These are phyloP conservation scores for Thera britannica DNA, from an alignment of 2,888 invertebrate genomes.

Conservation along the genomic window DNA sequence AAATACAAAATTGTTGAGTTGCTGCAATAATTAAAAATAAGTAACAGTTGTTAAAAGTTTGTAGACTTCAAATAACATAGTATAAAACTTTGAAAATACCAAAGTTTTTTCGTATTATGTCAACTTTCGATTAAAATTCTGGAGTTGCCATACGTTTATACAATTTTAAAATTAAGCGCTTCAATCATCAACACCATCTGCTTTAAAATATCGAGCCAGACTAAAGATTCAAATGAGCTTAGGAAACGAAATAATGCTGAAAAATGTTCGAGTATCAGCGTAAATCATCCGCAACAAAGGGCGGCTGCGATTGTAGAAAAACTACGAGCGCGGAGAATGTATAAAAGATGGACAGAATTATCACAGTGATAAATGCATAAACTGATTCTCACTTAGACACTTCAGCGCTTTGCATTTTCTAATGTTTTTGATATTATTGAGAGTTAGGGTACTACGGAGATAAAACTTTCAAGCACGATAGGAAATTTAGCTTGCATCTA, in stretches of 20 bases:
- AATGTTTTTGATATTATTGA: background rate
- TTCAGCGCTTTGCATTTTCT: background rate
- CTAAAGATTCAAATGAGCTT: conserved; percentile 39
- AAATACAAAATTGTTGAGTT: too few relatives aligned
- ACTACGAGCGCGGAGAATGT: conserved; percentile 24
- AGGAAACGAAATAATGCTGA: conserved; percentile 55
- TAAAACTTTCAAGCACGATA: too few relatives aligned
- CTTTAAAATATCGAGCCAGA: conserved; percentile 38
- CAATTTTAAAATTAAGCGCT: conserved; percentile 32
- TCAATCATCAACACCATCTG: conserved; percentile 33
- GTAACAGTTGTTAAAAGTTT: too few relatives aligned
- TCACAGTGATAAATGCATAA: conserved; percentile 28
- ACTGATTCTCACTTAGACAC: conserved; percentile 7
- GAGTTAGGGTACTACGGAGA: too few relatives aligned
- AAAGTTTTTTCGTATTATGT: too few relatives aligned
- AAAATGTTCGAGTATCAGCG: conserved; percentile 59
- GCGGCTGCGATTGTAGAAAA: conserved; percentile 28
- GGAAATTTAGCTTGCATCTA: too few relatives aligned
- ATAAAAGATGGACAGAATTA: conserved; percentile 31
- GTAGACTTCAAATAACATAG: too few relatives aligned
- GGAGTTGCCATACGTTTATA: too few relatives aligned
- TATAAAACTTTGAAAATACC: too few relatives aligned
- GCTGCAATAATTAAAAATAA: too few relatives aligned
- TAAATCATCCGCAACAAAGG: conserved; percentile 60
- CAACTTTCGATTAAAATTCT: too few relatives aligned